Evolutionary conservation across 2,888 invertebrate genomes (phyloP), one percentile per base, ranked within the genome.

Genomic region (Scaptomyza caliginosa): DNA sequence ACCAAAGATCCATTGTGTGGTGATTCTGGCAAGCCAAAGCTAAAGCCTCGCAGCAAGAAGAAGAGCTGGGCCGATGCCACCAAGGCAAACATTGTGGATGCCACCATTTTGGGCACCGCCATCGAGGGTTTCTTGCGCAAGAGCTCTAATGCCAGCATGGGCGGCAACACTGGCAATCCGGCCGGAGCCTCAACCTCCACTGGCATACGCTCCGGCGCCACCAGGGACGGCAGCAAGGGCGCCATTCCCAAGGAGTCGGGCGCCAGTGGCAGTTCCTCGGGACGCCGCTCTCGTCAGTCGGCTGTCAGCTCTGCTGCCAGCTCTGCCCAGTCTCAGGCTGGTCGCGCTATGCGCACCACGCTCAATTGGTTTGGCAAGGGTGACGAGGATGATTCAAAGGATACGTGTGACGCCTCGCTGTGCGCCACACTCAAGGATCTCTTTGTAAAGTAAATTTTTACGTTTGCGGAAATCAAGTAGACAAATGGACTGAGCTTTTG

Each of bases 351-450:
- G 32, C 89, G 91, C 19, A 88, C 91, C 5, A 89, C 90, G 0
- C 71, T 91, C 42, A 91, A 89, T 54, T 95, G 95, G 95, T 94
- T 93, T 79, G 92, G 92, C 75, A 94, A 94, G 89, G 93, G 93
- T 36, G 95, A 95, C 64, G 95, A 95, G 66, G 95, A 95, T 56
- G 93, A 94, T 60, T 92, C 93, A 26, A 91, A 93, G 58, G 95
- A 95, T 78, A 93, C 94, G 23, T 96, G 96, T 91, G 96, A 96
- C 84, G 94, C 96, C 38, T 95, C 95, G 26, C 93, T 96, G 77
- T 96, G 96, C 92, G 94, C 96, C 71, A 95, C 96, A 42, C 92
- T 96, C 51, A 96, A 96, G 91, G 96, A 96, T 92, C 94, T 96
- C 50, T 96, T 96, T 90, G 96, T 96, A 89, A 96, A 96, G 94